Evolutionary conservation across 1,140 invertebrate species (phyloP).

Genomic region (Brachionus calyciflorus): DNA sequence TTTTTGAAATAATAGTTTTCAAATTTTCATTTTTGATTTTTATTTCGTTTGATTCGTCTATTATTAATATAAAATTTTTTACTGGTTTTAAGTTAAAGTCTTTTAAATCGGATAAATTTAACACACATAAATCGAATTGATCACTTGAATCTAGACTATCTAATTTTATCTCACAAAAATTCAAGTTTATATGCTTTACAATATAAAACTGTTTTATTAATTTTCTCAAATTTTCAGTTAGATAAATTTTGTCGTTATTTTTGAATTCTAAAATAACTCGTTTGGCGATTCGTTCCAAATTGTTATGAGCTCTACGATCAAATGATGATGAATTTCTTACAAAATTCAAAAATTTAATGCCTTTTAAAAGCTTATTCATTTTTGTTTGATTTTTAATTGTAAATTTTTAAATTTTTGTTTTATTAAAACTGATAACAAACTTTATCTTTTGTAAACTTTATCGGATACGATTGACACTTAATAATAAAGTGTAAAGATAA

Average conservation of each 20-base stretch:
- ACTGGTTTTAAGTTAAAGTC: neutral
- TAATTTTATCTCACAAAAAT: neutral
- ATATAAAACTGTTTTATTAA: neutral
- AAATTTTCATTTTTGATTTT: slow-evolving; percentile 1
- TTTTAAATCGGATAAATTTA: neutral
- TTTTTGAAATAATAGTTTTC: neutral
- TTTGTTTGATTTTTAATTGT: too few species aligned
- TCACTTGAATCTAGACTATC: neutral
- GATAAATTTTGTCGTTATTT: slow-evolving; percentile 12
- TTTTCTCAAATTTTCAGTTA: neutral
- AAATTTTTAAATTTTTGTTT: too few species aligned
- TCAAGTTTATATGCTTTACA: slow-evolving; percentile 8
- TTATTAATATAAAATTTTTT: neutral
- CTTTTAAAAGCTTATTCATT: too few species aligned
- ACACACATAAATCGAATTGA: neutral
- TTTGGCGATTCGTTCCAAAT: neutral
- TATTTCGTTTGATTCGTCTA: too few species aligned
- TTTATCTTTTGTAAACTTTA: too few species aligned
- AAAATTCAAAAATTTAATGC: too few species aligned
- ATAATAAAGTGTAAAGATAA: too few species aligned
- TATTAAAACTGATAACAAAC: too few species aligned
- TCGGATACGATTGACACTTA: too few species aligned
- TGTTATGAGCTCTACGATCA: neutral
- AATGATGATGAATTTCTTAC: too few species aligned
- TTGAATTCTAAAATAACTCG: neutral